Evolutionary conservation across 2,888 invertebrate genomes (phyloP), one percentile per base, ranked within the genome.

Genomic region (Chelonus formosanus): DNA sequence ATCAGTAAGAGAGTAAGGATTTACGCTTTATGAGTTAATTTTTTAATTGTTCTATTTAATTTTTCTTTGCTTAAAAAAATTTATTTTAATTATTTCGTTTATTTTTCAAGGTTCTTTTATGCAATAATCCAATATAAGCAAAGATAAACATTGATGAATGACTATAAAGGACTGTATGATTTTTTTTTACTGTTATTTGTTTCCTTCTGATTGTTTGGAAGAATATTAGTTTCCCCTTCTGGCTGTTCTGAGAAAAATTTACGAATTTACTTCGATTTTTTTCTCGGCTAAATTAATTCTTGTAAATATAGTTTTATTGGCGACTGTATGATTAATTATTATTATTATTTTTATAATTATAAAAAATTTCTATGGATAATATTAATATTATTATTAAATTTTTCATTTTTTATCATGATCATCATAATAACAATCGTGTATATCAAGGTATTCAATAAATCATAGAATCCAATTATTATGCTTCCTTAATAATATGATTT

Each of bases 161-260:
- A 20, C 20, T 20, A 20, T 20, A 20, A 20, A 20, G 20, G 20
- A 20, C 20, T 20, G 20, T 20, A 20, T 20, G 20, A 20, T 20
- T 20, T 20, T 20, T 20, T 20, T 20, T 20, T 20, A 20, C 2
- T 20, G 20, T 2, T 20, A 1, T 20, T 20, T 20, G 20, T 20
- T 20, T 20, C 20, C 20, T 20, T 20, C 20, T 20, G 20, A 20
- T 20, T 20, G 20, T 20, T 20, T 20, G 10, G 63, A 62, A 52
- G 69, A 80, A 80, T 84, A 83, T 83, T 83, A 83, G 76, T 82
- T 83, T 83, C 84, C 78, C 84, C 83, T 83, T 79, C 82, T 82
- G 81, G 79, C 80, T 73, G 82, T 82, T 73, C 70, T 70, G 66
- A 61, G 61, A 64, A 57, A 62, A 44, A 66, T 20, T 20, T 20